phyloP scores from a whole-genome alignment of 2,113 vertebrate genomes.

The Rhinolophus ferrumequinum region DNA sequence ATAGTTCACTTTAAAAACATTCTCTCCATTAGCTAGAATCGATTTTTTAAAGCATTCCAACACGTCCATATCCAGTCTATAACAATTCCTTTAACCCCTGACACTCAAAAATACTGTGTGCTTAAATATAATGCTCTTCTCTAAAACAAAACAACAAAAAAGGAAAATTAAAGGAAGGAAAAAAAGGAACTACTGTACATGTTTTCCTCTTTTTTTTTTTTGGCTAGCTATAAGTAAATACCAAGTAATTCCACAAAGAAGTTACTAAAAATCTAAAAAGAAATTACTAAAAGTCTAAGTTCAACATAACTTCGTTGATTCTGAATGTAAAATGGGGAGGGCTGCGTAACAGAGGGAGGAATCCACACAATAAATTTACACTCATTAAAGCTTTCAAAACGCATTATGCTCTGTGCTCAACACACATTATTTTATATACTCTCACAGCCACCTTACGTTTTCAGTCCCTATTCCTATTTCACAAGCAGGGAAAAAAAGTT shows the following conservation, averaged over 20 bases:
- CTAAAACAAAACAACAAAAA: background rate
- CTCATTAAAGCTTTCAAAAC: background rate
- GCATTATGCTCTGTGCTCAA: background rate
- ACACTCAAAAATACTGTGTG: background rate
- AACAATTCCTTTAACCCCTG: conserved; percentile 77
- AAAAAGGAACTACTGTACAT: background rate
- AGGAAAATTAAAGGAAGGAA: background rate
- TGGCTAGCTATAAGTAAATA: background rate
- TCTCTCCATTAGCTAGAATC: conserved; percentile 83
- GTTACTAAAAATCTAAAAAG: background rate
- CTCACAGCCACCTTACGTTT: background rate
- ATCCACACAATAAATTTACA: background rate
- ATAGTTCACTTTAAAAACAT: conserved; percentile 79
- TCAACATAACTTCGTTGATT: background rate
- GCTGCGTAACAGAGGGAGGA: too few relatives aligned
- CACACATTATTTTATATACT: background rate
- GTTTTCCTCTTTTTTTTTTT: background rate
- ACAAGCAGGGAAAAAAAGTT: background rate
- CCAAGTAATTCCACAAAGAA: background rate
- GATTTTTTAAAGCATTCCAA: conserved; percentile 82
- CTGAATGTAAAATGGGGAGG: background rate
- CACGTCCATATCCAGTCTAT: conserved; percentile 66
- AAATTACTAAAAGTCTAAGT: background rate
- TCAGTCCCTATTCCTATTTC: background rate
- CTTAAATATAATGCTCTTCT: background rate